Conservation (phyloP, 1,140 invertebrate genomes). For the Aphelenchoides avenae region DNA sequence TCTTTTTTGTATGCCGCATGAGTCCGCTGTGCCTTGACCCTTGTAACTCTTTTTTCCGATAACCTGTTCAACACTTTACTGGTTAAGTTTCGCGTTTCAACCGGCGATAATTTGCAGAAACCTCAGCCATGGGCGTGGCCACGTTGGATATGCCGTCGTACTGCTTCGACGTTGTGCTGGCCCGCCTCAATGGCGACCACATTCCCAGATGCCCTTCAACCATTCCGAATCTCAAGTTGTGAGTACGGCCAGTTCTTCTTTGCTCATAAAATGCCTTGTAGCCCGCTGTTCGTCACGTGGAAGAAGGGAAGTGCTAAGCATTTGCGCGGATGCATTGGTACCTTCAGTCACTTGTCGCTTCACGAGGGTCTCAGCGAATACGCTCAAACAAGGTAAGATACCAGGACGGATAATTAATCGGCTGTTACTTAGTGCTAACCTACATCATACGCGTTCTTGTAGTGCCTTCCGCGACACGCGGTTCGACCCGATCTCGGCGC, state of each 20-base stretch:
- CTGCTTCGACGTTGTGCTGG: conserved; percentile 50
- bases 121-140: too few species aligned
- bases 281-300: conserved; percentile 65
- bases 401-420: conserved; percentile 13
- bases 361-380: conserved; percentile 64
- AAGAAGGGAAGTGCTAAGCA: conserved; percentile 61
- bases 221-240: conserved; percentile 48
- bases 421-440: conserved; percentile 6
- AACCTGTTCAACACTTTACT: too few species aligned
- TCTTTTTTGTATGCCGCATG: too few species aligned
- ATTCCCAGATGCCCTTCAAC: conserved; percentile 28
- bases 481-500: conserved; percentile 87
- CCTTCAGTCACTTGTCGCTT: conserved; percentile 62
- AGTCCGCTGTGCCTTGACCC: too few species aligned
- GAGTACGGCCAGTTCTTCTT: conserved; percentile 7
- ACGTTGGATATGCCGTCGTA: conserved; percentile 48
- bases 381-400: conserved; percentile 59
- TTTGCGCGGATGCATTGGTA: conserved; percentile 64
- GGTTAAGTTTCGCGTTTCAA: too few species aligned
- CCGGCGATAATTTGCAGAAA: too few species aligned
- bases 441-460: conserved; percentile 25
- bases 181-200: conserved; percentile 21
- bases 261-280: conserved; percentile 41
- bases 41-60: too few species aligned
- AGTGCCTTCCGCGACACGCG: conserved; percentile 96